Evolutionary conservation across 2,888 invertebrate genomes (phyloP).

Genomic region (Dendrolimus houi): DNA sequence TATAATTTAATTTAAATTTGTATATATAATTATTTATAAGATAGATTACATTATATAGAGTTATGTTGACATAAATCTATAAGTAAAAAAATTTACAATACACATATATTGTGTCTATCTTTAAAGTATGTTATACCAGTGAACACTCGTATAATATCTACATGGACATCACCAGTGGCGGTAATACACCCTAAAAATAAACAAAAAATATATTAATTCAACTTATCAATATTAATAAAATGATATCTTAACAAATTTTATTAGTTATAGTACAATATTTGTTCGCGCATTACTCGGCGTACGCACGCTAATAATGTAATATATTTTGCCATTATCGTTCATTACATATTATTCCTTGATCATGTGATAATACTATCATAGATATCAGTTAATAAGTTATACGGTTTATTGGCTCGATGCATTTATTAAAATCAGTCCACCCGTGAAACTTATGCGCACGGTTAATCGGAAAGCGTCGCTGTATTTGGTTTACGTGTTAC

Average conservation of each 20-base stretch:
- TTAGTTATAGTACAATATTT: neutral
- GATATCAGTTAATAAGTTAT: slow-evolving; percentile 17
- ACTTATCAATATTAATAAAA: neutral
- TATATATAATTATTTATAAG: too few species aligned
- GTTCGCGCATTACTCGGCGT: neutral
- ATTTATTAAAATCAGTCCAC: slow-evolving; percentile 21
- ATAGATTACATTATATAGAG: too few species aligned
- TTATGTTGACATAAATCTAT: too few species aligned
- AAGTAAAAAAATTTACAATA: too few species aligned
- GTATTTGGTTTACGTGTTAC: too few species aligned
- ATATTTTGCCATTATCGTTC: neutral
- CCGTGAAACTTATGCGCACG: slow-evolving; percentile 9
- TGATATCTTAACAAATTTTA: neutral
- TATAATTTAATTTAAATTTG: too few species aligned
- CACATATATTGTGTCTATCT: too few species aligned
- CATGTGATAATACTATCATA: slow-evolving; percentile 4
- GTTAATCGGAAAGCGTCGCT: too few species aligned
- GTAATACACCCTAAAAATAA: neutral
- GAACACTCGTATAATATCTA: too few species aligned
- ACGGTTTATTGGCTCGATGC: slow-evolving; percentile 7
- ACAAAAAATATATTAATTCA: neutral
- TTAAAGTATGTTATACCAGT: too few species aligned
- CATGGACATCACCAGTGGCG: neutral
- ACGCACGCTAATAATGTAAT: neutral
- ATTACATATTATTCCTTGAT: neutral